Conservation (phyloP, 2,888 invertebrate genomes). For the Amblyteles armatorius region DNA sequence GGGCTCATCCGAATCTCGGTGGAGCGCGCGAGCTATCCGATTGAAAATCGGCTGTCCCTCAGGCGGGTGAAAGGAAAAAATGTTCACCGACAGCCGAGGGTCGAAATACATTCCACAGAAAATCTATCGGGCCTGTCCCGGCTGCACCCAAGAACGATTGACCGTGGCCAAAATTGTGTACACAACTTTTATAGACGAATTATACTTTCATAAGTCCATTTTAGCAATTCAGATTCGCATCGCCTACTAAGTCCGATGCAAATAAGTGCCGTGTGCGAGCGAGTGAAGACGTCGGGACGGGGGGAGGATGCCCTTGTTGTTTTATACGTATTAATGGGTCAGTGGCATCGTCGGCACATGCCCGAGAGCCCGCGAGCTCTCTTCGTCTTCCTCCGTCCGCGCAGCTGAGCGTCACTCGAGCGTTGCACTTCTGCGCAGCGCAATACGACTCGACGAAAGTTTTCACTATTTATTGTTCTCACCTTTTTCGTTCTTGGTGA, state of each 20-base stretch:
- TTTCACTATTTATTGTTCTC: conserved; percentile 18
- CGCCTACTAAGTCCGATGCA: conserved; percentile 70
- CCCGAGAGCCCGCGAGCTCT: not conserved
- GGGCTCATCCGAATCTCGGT: conserved; percentile 11
- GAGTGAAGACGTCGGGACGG: not conserved
- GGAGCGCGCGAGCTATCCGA: not conserved
- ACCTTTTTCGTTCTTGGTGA: not conserved
- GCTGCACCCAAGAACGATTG: conserved; percentile 33
- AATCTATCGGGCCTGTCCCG: not conserved
- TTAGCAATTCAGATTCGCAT: conserved; percentile 75
- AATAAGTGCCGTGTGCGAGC: conserved; percentile 61
- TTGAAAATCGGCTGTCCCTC: conserved; percentile 1
- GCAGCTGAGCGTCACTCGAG: conserved; percentile 76
- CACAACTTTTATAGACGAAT: conserved; percentile 41
- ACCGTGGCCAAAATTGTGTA: conserved; percentile 64
- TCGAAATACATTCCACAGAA: not conserved
- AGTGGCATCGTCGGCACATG: conserved; percentile 78
- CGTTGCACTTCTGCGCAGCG: conserved; percentile 79
- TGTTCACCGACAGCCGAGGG: not conserved
- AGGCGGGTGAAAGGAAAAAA: not conserved
- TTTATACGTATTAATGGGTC: conserved; percentile 83
- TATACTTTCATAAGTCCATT: conserved; percentile 65
- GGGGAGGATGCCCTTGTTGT: conserved; percentile 56
- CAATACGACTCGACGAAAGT: conserved; percentile 41
- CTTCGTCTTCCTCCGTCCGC: conserved; percentile 11